Conservation (phyloP, 2,888 invertebrate species). For the Empis livida region DNA sequence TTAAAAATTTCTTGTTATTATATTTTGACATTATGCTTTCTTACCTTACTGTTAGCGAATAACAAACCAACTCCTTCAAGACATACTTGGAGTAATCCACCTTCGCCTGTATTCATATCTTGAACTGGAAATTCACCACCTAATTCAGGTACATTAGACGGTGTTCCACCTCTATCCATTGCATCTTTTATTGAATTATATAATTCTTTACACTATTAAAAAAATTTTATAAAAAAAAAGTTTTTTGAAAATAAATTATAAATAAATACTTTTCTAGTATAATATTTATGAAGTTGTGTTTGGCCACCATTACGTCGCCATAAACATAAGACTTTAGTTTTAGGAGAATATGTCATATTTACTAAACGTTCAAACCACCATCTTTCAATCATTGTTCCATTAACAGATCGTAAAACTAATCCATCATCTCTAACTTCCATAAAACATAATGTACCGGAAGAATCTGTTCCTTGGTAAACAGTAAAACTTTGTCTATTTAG, state of each 20-base stretch:
- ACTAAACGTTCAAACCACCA: constrained; percentile 99
- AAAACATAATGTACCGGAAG: constrained; percentile 75
- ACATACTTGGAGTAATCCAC: constrained; percentile 95
- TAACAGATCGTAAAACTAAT: constrained; percentile 65
- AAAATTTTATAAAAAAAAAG: constrained; percentile 6
- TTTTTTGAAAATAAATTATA: neutral
- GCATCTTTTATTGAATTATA: constrained; percentile 98
- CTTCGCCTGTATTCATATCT: constrained; percentile 93
- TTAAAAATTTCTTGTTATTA: too few species aligned
- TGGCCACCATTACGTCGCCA: constrained; percentile 94
- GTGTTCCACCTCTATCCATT: constrained; percentile 82
- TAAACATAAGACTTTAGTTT: constrained; percentile 91
- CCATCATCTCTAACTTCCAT: constrained; percentile 96
- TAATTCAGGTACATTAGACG: constrained; percentile 34
- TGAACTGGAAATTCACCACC: constrained; percentile 98
- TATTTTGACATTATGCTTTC: neutral
- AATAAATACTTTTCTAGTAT: constrained; percentile 81
- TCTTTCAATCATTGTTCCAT: constrained; percentile 78
- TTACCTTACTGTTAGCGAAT: constrained; percentile 99
- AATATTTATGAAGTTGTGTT: constrained; percentile 94
- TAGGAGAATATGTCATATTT: constrained; percentile 99
- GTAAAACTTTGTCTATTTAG: constrained; percentile 96
- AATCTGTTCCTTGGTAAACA: constrained; percentile 91
- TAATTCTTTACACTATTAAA: constrained; percentile 82
- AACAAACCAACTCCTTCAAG: constrained; percentile 98